Evolutionary conservation across 2,888 invertebrate genomes (phyloP), one percentile per base, ranked within the genome.

Genomic region (Gymnocheta viridis): DNA sequence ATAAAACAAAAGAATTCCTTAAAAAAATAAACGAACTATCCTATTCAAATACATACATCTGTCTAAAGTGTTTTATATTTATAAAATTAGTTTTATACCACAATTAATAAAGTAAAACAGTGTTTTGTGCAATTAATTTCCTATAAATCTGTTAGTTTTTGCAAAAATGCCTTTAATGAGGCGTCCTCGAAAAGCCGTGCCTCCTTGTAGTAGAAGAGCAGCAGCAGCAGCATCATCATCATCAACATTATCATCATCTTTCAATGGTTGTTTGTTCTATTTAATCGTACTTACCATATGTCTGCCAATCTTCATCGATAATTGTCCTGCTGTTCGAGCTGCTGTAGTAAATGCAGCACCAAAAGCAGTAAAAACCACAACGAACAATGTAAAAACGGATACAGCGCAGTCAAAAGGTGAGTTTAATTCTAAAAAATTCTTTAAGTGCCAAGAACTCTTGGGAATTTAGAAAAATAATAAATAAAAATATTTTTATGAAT

Each of bases 321-420:
- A 66, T n/a, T 32, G 54, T 17, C 35, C 35, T 32, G 67, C 38
- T 62, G 79, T 62, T 44, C 67, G 27, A 85, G 87, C 86, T 86
- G 84, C 84, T 70, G 81, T 41, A 69, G 76, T 81, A 49, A 60
- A 44, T 10, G 32, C 41, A 69, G 17, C 60, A 35, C 5, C 54
- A 54, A 51, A 29, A 66, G 7, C 76, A 81, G 38, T 70, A 64
- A 58, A 66, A 69, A 70, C 64, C 54, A 80, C 82, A 64, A 66
- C 69, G 86, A 88, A 87, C 85, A 86, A 86, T 84, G 74, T 87
- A 60, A 86, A 86, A 77, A 82, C 79, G 79, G 82, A 85, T 81
- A 81, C 74, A 54, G 38, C 54, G 66, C 85, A 82, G 78, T 82
- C 82, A 83, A 83, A 85, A 85, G 85, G 85, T 85, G 82, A 85